phyloP scores from a whole-genome alignment of 2,888 invertebrate species.

The Sphaerolaimus hirsutus region DNA sequence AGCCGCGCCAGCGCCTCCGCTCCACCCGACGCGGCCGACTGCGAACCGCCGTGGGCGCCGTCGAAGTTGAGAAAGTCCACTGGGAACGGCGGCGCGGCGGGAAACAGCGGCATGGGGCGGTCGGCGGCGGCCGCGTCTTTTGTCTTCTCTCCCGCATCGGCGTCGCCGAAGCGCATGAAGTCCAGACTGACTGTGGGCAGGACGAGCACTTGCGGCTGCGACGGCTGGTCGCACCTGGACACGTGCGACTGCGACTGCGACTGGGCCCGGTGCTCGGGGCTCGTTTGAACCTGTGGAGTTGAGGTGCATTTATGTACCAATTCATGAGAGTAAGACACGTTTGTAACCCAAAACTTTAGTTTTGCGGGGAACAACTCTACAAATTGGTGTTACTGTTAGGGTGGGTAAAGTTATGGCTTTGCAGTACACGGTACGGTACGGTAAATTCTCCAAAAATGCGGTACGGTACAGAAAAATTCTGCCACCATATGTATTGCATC shows the following conservation, averaged over 20 bases:
- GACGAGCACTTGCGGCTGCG: not conserved
- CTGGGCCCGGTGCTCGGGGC: not conserved
- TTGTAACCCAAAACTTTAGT: too few relatives aligned
- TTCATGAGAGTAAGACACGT: too few relatives aligned
- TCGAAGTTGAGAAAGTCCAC: not conserved
- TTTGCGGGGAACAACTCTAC: too few relatives aligned
- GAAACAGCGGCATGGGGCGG: conserved; percentile 3
- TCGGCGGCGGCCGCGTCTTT: too few relatives aligned
- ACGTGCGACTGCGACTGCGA: not conserved
- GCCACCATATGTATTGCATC: too few relatives aligned
- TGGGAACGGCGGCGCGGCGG: conserved; percentile 4
- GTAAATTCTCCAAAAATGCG: too few relatives aligned
- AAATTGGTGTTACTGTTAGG: too few relatives aligned
- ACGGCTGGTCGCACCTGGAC: not conserved
- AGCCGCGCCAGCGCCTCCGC: not conserved
- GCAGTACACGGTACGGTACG: too few relatives aligned
- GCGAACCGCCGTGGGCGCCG: not conserved
- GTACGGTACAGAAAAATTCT: too few relatives aligned
- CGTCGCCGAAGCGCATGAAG: conserved; percentile 4
- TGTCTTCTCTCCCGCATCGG: too few relatives aligned
- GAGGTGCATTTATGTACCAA: too few relatives aligned
- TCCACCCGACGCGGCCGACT: not conserved
- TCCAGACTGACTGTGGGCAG: not conserved
- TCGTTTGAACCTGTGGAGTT: not conserved
- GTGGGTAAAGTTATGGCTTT: too few relatives aligned